A percentile compares a stretch with the other conserved stretches of the same genome.
Evolutionary conservation across 2,797 vertebrate genomes (phyloP).

Genomic region (Bucorvus abyssinicus): DNA sequence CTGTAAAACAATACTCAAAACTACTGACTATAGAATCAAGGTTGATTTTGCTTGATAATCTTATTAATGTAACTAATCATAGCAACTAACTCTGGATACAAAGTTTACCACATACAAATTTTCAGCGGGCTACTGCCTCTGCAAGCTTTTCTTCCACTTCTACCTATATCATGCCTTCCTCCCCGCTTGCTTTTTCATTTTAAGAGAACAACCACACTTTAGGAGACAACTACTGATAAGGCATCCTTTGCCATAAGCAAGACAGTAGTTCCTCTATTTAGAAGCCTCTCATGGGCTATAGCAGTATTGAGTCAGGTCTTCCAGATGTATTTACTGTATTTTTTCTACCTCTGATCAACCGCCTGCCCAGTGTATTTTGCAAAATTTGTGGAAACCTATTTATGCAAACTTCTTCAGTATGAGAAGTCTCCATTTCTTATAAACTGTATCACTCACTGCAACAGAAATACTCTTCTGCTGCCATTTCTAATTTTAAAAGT

Average conservation of each 20-base stretch:
- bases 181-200: accelerated
- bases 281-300: background rate
- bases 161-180: background rate
- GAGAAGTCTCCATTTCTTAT: background rate
- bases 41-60: background rate
- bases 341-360: background rate
- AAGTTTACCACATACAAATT: background rate
- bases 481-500: background rate
- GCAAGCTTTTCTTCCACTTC: background rate
- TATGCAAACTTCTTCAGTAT: background rate
- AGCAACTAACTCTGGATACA: background rate
- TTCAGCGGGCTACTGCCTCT: background rate
- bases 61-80: background rate
- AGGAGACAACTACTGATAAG: background rate
- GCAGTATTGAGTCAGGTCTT: background rate
- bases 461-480: background rate
- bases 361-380: background rate
- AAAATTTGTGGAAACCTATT: background rate
- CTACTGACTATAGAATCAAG: background rate
- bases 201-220: background rate
- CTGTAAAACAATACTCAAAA: background rate
- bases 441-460: accelerated
- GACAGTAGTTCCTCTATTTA: background rate
- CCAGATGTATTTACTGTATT: background rate
- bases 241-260: background rate